phyloP scores from a whole-genome alignment of 2,888 invertebrate species.

The Sthenelais limicola region DNA sequence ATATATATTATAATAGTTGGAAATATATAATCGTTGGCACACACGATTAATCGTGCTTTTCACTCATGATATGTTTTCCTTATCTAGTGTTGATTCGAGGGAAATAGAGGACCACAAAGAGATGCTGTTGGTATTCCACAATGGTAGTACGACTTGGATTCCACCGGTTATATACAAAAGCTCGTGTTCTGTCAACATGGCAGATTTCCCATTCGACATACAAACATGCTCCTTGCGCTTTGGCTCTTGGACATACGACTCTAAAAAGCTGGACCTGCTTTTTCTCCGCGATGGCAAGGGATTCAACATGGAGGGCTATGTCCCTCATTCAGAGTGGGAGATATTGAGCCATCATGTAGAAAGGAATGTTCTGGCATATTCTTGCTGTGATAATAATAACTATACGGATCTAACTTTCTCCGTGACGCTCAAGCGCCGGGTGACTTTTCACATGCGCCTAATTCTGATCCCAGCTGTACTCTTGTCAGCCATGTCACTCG shows the following conservation, averaged over 20 bases:
- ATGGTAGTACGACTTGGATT: slow-evolving; percentile 34
- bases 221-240: slow-evolving; percentile 29
- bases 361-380: slow-evolving; percentile 29
- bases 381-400: slow-evolving; percentile 31
- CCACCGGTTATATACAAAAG: slow-evolving; percentile 34
- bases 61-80: too few relatives aligned
- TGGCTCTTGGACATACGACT: slow-evolving; percentile 39
- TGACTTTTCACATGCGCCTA: slow-evolving; percentile 36
- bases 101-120: slow-evolving; percentile 39
- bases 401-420: slow-evolving; percentile 38
- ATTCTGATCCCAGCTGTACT: slow-evolving; percentile 37
- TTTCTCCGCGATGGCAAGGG: slow-evolving; percentile 9
- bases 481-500: slow-evolving; percentile 29
- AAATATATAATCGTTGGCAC: too few relatives aligned
- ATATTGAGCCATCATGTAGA: slow-evolving; percentile 15
- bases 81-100: slow-evolving; percentile 27
- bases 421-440: slow-evolving; percentile 30
- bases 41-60: too few relatives aligned
- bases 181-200: slow-evolving; percentile 37
- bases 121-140: slow-evolving; percentile 24
- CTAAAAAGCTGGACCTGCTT: slow-evolving; percentile 16
- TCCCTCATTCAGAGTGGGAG: slow-evolving; percentile 33
- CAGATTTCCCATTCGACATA: slow-evolving; percentile 37
- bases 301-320: slow-evolving; percentile 28
- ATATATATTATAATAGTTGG: too few relatives aligned